Conservation (phyloP, 2,888 invertebrate genomes). For the Pachliopta kotzebuea region DNA sequence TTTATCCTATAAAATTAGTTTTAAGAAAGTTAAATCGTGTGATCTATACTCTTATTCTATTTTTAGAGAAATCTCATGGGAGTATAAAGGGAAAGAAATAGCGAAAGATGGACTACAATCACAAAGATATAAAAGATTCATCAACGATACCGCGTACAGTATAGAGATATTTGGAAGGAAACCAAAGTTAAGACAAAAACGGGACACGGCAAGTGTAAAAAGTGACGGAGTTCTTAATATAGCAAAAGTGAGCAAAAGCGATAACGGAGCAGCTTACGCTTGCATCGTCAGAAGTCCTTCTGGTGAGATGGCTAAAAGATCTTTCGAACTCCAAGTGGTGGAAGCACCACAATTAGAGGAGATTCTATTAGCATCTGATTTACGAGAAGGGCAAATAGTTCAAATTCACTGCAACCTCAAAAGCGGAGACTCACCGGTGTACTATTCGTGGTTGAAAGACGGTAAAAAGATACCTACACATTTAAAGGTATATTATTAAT, state of each 20-base stretch:
- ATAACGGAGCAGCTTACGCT: constrained; percentile 88
- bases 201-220: constrained; percentile 51
- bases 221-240: constrained; percentile 80
- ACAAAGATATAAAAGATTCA: constrained; percentile 60
- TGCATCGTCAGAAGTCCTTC: constrained; percentile 88
- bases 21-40: not conserved
- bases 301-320: constrained; percentile 87
- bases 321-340: constrained; percentile 85
- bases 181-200: constrained; percentile 70
- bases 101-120: constrained; percentile 50
- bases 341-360: constrained; percentile 91
- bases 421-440: constrained; percentile 85
- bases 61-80: constrained; percentile 75
- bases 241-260: constrained; percentile 80
- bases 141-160: constrained; percentile 52
- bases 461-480: constrained; percentile 82
- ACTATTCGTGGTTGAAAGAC: constrained; percentile 86
- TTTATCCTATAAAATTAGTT: not conserved
- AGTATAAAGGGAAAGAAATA: constrained; percentile 72
- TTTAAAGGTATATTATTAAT: constrained; percentile 77
- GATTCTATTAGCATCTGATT: constrained; percentile 88
- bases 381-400: constrained; percentile 91
- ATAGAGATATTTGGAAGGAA: constrained; percentile 73
- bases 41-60: not conserved
- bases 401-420: constrained; percentile 91